These are phyloP conservation scores for Pitta sordida DNA, from an alignment of 2,113 vertebrate species.

Conservation along the genomic window DNA sequence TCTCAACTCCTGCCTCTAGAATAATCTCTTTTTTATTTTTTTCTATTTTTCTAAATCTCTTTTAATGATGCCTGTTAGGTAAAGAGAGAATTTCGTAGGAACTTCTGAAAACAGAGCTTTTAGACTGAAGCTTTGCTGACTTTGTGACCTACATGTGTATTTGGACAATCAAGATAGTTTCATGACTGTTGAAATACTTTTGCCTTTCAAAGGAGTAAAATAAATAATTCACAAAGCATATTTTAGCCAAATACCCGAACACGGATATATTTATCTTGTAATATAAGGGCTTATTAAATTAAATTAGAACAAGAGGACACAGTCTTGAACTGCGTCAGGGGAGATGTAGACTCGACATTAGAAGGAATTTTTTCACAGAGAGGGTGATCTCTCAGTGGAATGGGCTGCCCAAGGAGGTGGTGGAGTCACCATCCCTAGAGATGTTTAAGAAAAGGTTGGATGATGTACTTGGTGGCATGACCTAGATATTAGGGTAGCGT, in stretches of 20 bases:
- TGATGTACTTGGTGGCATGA: no score
- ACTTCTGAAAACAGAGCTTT: conserved; percentile 9
- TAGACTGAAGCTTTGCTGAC: neutral
- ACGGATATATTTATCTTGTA: neutral
- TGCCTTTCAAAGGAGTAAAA: neutral
- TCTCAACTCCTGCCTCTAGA: neutral
- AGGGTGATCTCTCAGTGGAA: no score
- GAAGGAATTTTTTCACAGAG: no score
- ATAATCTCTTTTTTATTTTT: neutral
- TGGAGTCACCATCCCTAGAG: no score
- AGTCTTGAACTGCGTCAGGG: no score
- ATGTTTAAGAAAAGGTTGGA: no score
- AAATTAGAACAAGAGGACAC: no score
- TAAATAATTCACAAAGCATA: neutral
- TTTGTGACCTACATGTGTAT: neutral
- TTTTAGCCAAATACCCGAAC: neutral
- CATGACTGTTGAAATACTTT: neutral
- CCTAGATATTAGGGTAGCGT: no score
- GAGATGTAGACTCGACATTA: no score
- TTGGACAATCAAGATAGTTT: neutral
- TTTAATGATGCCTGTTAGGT: conserved; percentile 57
- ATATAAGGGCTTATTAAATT: neutral
- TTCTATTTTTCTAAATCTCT: neutral
- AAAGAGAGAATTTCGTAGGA: conserved; percentile 27
- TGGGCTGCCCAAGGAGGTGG: no score